Base-by-base conservation (phyloP, 23 tunicate genomes). In the Corella eumyota region DNA sequence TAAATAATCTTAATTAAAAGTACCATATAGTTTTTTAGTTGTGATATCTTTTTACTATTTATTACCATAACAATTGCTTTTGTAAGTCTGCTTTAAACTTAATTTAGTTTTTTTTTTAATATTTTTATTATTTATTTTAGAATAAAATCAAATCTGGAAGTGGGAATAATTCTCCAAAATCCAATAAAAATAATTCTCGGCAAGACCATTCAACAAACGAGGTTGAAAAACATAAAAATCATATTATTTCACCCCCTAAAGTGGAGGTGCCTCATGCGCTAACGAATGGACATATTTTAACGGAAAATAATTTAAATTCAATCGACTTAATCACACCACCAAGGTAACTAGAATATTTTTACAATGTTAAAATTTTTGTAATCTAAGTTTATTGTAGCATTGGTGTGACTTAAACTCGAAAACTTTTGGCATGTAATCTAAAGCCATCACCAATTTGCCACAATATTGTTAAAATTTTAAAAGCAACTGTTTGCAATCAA, bases 271-370 rank as follows among this genome's bases (percentile, higher is more conserved):
- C 37, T 11, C 59, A 25, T 1, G 33, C 36, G 9, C 58, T 71
- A 58, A 71, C 76, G 6, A 71, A 71, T 28, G 76, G 76, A 6
- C 76, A 71, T 47, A 54, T 59, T n/a, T 15, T 59, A 7, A 13
- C 40, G 15, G 74, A 68, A 29, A 59, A 73, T 34, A 22, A 17
- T 25, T 53, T 46, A 23, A 15, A 67, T 5, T 58, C 57, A 55
- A 50, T 67, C 20, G 83, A 76, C 47, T 61, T 76, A 34, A 71
- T 67, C 11, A 45, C 72, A 6, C 34, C 83, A 1, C 70, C 73
- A 49, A 76, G 83, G 83, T 76, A 37, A 26, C 25, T 3, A 48
- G 19, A 4, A 48, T 60, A 30, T 32, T 25, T 58, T 17, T 52
- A 11, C 15, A 15, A 40, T 40, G n/a, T n/a, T n/a, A n/a, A n/a